Conservation (phyloP, 2,797 vertebrate species). For the Eutrigla gurnardus region DNA sequence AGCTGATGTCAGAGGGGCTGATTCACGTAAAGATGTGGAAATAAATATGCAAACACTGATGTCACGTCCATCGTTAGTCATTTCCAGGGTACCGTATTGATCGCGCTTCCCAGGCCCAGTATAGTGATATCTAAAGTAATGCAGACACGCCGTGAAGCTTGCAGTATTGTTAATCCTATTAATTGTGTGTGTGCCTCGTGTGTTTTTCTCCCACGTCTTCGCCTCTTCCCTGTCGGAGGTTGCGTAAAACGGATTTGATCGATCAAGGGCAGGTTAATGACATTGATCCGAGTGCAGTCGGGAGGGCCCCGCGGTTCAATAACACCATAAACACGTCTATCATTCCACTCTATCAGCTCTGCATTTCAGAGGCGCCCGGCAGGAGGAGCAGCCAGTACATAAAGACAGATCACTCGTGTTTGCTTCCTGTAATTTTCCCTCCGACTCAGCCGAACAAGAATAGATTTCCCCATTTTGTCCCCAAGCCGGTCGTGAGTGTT, state of each 20-base stretch:
- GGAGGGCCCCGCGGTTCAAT: slow-evolving; percentile 24
- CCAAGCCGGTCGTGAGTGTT: not conserved
- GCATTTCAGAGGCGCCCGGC: not conserved
- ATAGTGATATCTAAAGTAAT: slow-evolving; percentile 6
- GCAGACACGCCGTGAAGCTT: not conserved
- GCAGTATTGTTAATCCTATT: slow-evolving; percentile 10
- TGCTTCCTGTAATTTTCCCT: slow-evolving; percentile 18
- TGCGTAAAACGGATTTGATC: slow-evolving; percentile 26
- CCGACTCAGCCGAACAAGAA: slow-evolving; percentile 57
- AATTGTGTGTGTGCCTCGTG: slow-evolving; percentile 1
- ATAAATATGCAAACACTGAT: slow-evolving; percentile 66
- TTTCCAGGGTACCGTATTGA: slow-evolving; percentile 8
- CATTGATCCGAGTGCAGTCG: slow-evolving; percentile 39
- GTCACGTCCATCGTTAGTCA: slow-evolving; percentile 22
- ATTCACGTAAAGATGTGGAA: slow-evolving; percentile 52
- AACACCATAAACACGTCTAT: slow-evolving; percentile 29
- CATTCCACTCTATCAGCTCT: slow-evolving; percentile 23
- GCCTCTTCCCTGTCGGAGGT: not conserved
- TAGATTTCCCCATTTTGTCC: slow-evolving; percentile 48
- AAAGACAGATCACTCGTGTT: slow-evolving; percentile 27
- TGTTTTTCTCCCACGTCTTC: not conserved
- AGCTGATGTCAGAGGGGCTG: slow-evolving; percentile 44
- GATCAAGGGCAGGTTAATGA: slow-evolving; percentile 28
- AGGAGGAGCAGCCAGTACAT: slow-evolving; percentile 15
- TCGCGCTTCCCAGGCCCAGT: slow-evolving; percentile 8